Percentiles rank a stretch among this genome's conserved stretches.
phyloP scores from a whole-genome alignment of 2,797 vertebrate genomes.

The Paramormyrops hopkinsi region DNA sequence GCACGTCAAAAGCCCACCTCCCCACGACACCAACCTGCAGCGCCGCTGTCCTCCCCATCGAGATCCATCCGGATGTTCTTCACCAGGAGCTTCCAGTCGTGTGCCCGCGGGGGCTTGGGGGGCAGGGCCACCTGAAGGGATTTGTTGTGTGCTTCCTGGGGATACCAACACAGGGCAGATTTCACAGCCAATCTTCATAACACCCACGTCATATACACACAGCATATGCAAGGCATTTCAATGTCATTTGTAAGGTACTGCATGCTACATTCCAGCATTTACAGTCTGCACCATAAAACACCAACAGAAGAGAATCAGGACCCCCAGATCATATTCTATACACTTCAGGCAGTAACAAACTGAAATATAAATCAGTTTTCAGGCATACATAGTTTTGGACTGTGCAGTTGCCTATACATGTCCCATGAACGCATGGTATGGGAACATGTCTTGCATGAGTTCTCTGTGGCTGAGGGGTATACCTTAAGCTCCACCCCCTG shows the following conservation, averaged over 20 bases:
- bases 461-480: conserved; percentile 12
- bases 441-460: neutral
- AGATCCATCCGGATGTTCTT: conserved; percentile 71
- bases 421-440: neutral
- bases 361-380: neutral
- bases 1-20: neutral
- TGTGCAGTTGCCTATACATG: neutral
- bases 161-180: neutral
- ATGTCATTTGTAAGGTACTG: neutral
- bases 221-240: neutral
- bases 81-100: conserved; percentile 85
- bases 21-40: conserved; percentile 65
- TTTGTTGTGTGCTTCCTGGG: conserved; percentile 57
- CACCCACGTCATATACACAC: neutral
- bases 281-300: neutral
- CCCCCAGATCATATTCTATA: neutral
- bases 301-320: neutral
- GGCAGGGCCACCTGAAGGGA: conserved; percentile 67
- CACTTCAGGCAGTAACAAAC: neutral
- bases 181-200: neutral
- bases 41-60: conserved; percentile 45
- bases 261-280: neutral
- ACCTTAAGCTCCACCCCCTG: conserved; percentile 71
- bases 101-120: conserved; percentile 87
- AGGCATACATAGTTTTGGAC: neutral